These are phyloP conservation scores for Enteromius treurensis DNA, from an alignment of 2,797 vertebrate genomes.

Conservation along the genomic window DNA sequence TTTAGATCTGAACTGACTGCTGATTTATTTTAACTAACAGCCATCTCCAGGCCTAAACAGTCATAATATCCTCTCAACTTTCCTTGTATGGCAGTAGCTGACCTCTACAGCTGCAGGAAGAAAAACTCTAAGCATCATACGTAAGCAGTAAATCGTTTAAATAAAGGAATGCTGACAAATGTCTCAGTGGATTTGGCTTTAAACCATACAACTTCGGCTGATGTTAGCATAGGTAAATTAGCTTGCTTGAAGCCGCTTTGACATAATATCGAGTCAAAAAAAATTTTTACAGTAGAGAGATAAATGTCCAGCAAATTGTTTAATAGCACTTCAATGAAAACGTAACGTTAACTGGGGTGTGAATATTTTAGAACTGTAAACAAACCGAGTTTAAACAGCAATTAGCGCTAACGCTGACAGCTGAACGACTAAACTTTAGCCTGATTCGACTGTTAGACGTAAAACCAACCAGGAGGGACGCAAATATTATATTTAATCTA, in stretches of 20 bases:
- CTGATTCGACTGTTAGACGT: background rate
- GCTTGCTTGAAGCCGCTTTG: background rate
- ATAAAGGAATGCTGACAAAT: background rate
- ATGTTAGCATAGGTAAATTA: constrained; percentile 20
- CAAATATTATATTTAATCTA: background rate
- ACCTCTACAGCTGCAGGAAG: background rate
- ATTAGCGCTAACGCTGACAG: background rate
- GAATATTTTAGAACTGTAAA: constrained; percentile 20
- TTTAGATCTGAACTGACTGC: background rate
- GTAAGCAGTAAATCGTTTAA: background rate
- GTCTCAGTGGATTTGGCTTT: constrained; percentile 16
- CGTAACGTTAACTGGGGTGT: background rate
- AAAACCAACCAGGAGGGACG: background rate
- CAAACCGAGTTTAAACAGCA: constrained; percentile 15
- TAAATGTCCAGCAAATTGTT: background rate
- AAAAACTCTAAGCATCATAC: background rate
- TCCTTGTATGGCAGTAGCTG: background rate
- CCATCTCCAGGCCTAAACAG: constrained; percentile 27
- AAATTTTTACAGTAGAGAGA: background rate
- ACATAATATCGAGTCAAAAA: background rate
- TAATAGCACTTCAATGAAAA: constrained; percentile 9
- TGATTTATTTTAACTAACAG: background rate
- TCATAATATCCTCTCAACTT: background rate
- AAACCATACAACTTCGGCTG: constrained; percentile 16
- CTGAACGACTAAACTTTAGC: background rate